Evolutionary conservation across 2,888 invertebrate species (phyloP), one percentile per base, ranked within the genome.

Genomic region (Macaria notata): DNA sequence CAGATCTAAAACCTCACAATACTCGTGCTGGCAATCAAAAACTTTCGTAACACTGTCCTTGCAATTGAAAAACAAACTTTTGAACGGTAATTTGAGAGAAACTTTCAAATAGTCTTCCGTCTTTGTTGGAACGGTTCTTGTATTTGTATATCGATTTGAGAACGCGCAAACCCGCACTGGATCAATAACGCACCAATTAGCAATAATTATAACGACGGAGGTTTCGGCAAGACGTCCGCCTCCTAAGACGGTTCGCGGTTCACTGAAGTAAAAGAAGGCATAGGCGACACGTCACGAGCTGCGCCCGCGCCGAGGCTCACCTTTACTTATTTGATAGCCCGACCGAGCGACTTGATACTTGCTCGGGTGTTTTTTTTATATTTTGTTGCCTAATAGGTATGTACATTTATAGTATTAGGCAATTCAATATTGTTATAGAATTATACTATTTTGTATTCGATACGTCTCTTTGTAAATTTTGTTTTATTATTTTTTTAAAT

Each of bases 221-320:
- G 54, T 46, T 39, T 50, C 59, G 51, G 51, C 62, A 68, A 66
- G 55, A 75, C 80, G 81, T 79, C 65, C 69, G 71, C 68, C 61
- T 65, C 47, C 66, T 72, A 68, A 76, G 73, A 78, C 74, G 74
- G 78, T 75, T 76, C 84, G 84, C 86, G 86, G 83, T 78, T 82
- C 74, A 89, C 90, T 90, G 78, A 76, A 81, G 83, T 75, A 67
- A 70, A 78, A 81, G 81, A 84, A 82, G 77, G 78, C 81, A 81
- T 84, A 81, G 82, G 76, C 76, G 83, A 88, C 88, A 88, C 88
- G 89, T 88, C 88, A 87, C 83, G 75, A 70, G 80, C 77, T 84
- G 87, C 88, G 87, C 87, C 81, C 81, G 87, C 82, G 86, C 84
- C 76, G 77, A 74, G 19, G 75, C 84, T 88, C 85, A 89, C 89